Percentiles rank a stretch among this genome's conserved stretches.
These are phyloP conservation scores for Helicoverpa armigera DNA, from an alignment of 1,140 invertebrate genomes.

Conservation along the genomic window DNA sequence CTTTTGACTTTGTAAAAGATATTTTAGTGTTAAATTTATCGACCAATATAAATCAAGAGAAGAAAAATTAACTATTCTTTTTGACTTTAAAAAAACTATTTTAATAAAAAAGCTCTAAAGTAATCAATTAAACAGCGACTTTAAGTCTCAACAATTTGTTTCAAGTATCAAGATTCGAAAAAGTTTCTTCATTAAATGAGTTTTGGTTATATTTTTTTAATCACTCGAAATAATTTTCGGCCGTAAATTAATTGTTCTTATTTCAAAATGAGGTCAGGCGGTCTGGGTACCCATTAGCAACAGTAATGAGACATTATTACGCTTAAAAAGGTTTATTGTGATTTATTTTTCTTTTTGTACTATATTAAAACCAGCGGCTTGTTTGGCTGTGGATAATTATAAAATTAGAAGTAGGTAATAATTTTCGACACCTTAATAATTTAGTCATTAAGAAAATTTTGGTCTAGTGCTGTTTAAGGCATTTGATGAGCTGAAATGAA, in stretches of 20 bases:
- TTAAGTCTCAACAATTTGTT: constrained; percentile 10
- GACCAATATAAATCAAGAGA: neutral
- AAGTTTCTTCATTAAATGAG: constrained; percentile 20
- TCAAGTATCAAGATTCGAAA: neutral
- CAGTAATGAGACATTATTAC: constrained; percentile 28
- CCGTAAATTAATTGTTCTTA: constrained; percentile 1
- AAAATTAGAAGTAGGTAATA: too few relatives aligned
- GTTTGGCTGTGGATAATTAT: too few relatives aligned
- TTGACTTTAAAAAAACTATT: constrained; percentile 4
- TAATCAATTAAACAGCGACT: constrained; percentile 9
- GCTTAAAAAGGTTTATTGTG: constrained; percentile 7
- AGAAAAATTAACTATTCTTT: neutral
- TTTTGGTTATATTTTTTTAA: constrained; percentile 7
- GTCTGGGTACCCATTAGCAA: neutral
- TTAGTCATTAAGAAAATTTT: too few relatives aligned
- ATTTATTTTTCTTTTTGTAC: constrained; percentile 15
- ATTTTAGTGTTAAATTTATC: neutral
- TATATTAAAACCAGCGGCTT: neutral
- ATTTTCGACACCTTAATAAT: too few relatives aligned
- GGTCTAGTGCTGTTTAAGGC: too few relatives aligned
- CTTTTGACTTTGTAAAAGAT: too few relatives aligned
- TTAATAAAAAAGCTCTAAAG: constrained; percentile 7
- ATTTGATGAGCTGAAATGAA: too few relatives aligned
- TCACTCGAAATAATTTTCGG: neutral
- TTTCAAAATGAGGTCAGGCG: constrained; percentile 10